phyloP scores from a whole-genome alignment of 2,113 vertebrate species.

The Scomber scombrus region DNA sequence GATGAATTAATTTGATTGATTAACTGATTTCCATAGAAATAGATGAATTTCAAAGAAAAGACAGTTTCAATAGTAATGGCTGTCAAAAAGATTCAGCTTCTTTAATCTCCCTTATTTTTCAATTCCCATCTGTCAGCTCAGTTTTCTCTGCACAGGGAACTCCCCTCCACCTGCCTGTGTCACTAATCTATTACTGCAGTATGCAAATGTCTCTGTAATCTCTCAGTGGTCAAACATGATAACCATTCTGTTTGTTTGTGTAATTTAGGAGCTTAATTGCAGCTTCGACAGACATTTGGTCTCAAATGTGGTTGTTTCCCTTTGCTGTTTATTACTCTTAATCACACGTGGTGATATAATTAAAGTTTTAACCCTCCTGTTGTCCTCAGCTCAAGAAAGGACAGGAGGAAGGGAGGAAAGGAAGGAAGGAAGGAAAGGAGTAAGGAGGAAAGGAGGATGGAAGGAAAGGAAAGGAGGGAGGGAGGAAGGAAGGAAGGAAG shows the following conservation, averaged over 20 bases:
- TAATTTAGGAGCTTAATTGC: background rate
- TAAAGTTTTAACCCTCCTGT: no score
- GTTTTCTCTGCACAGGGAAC: background rate
- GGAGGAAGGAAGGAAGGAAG: no score
- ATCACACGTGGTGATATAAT: background rate
- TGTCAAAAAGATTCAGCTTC: conserved; percentile 1
- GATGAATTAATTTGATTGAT: no score
- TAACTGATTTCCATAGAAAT: conserved; percentile 1
- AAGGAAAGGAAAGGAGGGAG: no score
- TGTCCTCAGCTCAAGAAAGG: no score
- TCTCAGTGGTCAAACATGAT: background rate
- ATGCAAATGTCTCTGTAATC: conserved; percentile 10
- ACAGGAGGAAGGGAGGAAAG: no score
- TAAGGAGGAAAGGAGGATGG: no score
- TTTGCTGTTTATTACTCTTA: background rate
- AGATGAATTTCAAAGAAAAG: conserved; percentile 1
- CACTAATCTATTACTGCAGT: background rate
- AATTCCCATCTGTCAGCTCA: conserved; percentile 15
- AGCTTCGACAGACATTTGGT: background rate
- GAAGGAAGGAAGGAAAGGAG: no score
- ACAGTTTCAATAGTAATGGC: background rate
- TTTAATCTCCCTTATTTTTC: background rate
- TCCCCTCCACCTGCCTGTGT: background rate
- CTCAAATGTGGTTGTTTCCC: background rate
- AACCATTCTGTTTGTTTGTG: conserved; percentile 17